Base-by-base conservation (phyloP, 2,797 vertebrate species). In the Margarornis squamiger region DNA sequence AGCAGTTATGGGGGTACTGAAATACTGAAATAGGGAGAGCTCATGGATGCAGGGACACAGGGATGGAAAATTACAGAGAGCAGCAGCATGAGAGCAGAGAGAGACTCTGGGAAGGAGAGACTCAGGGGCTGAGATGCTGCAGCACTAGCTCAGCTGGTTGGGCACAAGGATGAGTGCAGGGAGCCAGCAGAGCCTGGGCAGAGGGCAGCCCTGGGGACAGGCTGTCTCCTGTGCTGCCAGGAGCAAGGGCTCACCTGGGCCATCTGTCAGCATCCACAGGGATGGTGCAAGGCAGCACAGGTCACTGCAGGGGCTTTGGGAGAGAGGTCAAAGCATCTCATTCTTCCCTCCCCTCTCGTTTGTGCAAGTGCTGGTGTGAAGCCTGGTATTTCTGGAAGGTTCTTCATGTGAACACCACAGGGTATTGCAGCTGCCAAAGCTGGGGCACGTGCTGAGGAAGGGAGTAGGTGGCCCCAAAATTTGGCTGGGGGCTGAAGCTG, bases 61-160 rank as follows among this genome's bases (percentile, higher is more conserved):
- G 79, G 76, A 90, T 86, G 95, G 95, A 96, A 96, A 96, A 95
- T 94, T 95, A 95, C 94, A 86, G 90, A 57, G 55, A 93, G 83
- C 90, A 86, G 83, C 91, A 91, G 92, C 58, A 11, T 58, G 58
- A 41, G 91, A 95, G 74, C 92, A 90, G 88, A 66, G 75, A 92
- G 67, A 94, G 90, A 11, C 30, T 85, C 29, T 86, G 86, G 63
- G 93, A 90, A 63, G 62, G 88, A 49, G 48, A 15, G 48, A 49
- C 24, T 49, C 83, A 77, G 93, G 68, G 96, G 86, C 72, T 92
- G 92, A 80, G 90, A 91, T 72, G 78, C 93, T 92, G 95, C 95
- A 88, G 90, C 91, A 41, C 88, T 71, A n/a, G 38, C 65, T 85
- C 84, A 83, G 71, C 15, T 71, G 82, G 63, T 27, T 87, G 92